Evolutionary conservation across 2,888 invertebrate species (phyloP), one percentile per base, ranked within the genome.

Genomic region (Paralinhomoeus sp.): DNA sequence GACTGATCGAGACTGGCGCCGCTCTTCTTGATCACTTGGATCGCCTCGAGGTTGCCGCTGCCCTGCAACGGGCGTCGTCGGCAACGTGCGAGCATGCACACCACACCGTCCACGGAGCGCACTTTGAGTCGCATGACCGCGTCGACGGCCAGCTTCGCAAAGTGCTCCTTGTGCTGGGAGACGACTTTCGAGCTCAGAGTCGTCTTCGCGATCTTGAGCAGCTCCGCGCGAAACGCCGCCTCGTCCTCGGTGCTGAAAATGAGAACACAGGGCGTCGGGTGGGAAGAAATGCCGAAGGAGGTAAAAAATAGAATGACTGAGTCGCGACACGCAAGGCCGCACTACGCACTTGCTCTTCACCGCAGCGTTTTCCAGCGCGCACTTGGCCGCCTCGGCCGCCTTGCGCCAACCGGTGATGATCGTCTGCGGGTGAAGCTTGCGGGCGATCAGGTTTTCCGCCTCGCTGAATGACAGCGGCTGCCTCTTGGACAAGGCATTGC

Each of bases 171-270:
- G 64, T 97, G 84, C 60, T 93, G 91, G 24, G 84, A 78, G 35
- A 97, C 70, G 64, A 99, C 93, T 67, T 99, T 99, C 0, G 93
- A 93, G 60, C 91, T 89, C 35, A 97, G 69, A 23, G 97, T 97
- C 23, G 97, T 99, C 37, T 85, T 73, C 12, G 97, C 89, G 63
- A 99, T 93, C 62, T 97, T 93, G 65, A 89, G 67, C 44, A 97
- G 71, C 67, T 97, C 93, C 56, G 76, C 75, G 36, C 77, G 72
- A 55, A 97, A 81, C 50, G 74, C 75, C 15, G 72, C 77, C 31
- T 33, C 24, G 18, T 43, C 21, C 15, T 37, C 21, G 7, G 9
- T 15, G 7, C 21, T 20, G 21, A 20, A 15, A 37, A 37, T n/a
- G n/a, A n/a, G n/a, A n/a, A n/a, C n/a, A n/a, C n/a, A n/a, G n/a